phyloP scores from a whole-genome alignment of 2,888 invertebrate genomes.

The Nesidiocoris tenuis region DNA sequence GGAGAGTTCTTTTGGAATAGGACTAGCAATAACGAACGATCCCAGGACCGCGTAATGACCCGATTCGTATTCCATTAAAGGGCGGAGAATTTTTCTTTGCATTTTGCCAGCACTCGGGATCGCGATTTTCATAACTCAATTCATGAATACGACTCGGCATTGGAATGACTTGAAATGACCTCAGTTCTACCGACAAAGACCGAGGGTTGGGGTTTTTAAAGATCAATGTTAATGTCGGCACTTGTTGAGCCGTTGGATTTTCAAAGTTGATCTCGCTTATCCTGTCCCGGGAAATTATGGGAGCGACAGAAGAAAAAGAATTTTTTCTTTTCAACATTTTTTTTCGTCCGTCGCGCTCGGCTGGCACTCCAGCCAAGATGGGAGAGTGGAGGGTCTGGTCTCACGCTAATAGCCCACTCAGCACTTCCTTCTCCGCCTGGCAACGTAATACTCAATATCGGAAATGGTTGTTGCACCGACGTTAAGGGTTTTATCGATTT shows the following conservation, averaged over 20 bases:
- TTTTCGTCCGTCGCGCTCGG: too few species aligned
- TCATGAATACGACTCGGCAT: not conserved
- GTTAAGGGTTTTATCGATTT: not conserved
- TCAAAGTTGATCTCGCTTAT: constrained; percentile 21
- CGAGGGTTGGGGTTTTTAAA: not conserved
- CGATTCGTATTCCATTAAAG: not conserved
- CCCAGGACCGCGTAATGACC: not conserved
- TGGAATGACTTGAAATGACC: not conserved
- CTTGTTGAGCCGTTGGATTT: constrained; percentile 14
- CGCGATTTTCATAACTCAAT: not conserved
- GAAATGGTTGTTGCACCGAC: not conserved
- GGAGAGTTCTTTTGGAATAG: not conserved
- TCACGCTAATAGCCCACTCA: not conserved
- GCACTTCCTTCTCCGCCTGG: not conserved
- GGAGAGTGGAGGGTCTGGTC: too few species aligned
- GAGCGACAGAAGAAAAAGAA: not conserved
- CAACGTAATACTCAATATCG: not conserved
- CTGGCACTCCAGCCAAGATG: not conserved
- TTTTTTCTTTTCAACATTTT: not conserved
- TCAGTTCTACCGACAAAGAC: not conserved
- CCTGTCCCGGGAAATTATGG: constrained; percentile 1
- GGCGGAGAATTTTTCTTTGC: not conserved
- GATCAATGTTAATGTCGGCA: constrained; percentile 26
- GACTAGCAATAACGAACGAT: not conserved
- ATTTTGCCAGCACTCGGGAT: not conserved